phyloP scores from a whole-genome alignment of 2,797 vertebrate genomes.

The Sciaenops ocellatus region DNA sequence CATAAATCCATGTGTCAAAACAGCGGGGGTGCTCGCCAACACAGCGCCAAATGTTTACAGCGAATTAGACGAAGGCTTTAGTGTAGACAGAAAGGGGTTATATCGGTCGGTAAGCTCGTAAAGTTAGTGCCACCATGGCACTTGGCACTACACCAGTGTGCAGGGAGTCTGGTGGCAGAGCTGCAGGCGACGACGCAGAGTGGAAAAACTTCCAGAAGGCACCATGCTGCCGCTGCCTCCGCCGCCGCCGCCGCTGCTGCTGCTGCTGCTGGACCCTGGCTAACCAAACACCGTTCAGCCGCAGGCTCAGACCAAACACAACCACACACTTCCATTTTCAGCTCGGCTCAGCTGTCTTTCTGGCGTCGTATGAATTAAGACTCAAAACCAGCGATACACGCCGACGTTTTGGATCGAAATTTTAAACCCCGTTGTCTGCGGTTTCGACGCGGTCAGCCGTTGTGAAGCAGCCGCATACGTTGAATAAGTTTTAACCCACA shows the following conservation, averaged over 20 bases:
- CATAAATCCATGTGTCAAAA: slow-evolving; percentile 71
- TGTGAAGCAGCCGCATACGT: slow-evolving; percentile 15
- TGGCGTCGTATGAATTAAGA: neutral
- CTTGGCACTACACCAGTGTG: slow-evolving; percentile 52
- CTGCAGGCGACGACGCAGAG: slow-evolving; percentile 44
- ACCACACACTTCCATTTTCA: neutral
- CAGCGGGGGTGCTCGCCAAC: slow-evolving; percentile 49
- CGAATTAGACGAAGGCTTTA: neutral
- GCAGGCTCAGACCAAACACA: slow-evolving; percentile 17
- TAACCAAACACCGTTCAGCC: slow-evolving; percentile 26
- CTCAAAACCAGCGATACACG: neutral
- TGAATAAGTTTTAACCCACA: slow-evolving; percentile 55
- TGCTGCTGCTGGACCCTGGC: slow-evolving; percentile 18
- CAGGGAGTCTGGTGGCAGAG: slow-evolving; percentile 10
- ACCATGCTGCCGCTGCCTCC: slow-evolving; percentile 43
- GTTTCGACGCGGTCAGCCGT: slow-evolving; percentile 29
- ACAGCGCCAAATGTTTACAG: slow-evolving; percentile 53
- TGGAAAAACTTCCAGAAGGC: slow-evolving; percentile 65
- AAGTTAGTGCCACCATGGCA: slow-evolving; percentile 62
- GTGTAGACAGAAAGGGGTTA: neutral
- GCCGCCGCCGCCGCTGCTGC: slow-evolving; percentile 45
- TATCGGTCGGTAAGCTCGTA: neutral
- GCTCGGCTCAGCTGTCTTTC: neutral
- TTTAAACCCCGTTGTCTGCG: slow-evolving; percentile 7
- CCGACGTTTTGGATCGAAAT: neutral